Base-by-base conservation (phyloP, 2,797 vertebrate species). In the Lindbergichthys nudifrons region DNA sequence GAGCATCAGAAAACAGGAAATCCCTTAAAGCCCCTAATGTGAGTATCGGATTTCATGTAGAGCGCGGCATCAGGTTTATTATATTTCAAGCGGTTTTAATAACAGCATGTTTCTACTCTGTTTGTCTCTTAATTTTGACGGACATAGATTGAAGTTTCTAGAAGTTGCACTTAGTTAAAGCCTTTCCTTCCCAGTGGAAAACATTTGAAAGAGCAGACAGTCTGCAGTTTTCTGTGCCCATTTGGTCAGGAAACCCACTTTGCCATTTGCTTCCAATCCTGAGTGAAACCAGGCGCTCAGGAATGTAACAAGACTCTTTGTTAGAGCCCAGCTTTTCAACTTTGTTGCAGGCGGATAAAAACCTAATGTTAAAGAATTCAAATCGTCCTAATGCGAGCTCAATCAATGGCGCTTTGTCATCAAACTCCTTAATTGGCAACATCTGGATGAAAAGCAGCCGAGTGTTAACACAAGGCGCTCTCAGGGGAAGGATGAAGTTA, bases 181-280 rank as follows among this genome's bases (percentile, higher is more conserved):
- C 48, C 16, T 52, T 73, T 75, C 18, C 43, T 42, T 65, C 39
- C 62, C 47, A 16, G 63, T 68, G 66, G 66, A 74, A 69, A 78
- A 63, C 3, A n/a, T 46, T 66, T 72, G 23, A 39, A 62, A 65
- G 39, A 54, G 63, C 54, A 68, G 51, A 63, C 54, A 21, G 74
- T 76, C 78, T 72, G 71, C 71, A 77, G 42, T 14, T 51, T 50
- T 36, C 51, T 79, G 76, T 80, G 79, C 61, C 87, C 82, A 85
- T 86, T 88, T 91, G 86, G 77, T 90, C 83, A 78, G 80, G 83
- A 85, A 90, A 81, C 74, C 81, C 68, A 65, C 51, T 32, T 36
- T 56, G 67, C 86, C 89, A 90, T 92, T 92, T 92, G 86, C 81
- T 86, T 83, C 72, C 80, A 73, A 73, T 77, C 73, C 67, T 30